Conservation (phyloP, 2,797 vertebrate species). For the Mormyrus proboscirostris region DNA sequence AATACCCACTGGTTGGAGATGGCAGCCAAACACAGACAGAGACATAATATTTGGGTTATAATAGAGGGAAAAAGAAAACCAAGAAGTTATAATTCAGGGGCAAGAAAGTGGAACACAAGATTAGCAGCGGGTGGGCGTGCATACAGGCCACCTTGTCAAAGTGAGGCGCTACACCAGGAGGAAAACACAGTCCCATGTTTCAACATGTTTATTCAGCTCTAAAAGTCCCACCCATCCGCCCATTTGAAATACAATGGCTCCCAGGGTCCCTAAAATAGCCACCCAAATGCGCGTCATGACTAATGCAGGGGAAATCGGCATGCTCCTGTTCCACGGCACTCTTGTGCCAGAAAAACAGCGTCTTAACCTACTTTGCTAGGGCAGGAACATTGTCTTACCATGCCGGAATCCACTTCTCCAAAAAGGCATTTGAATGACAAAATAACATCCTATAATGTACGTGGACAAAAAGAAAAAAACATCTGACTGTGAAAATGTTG, state of each 20-base stretch:
- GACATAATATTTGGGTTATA: not conserved
- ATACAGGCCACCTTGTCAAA: not conserved
- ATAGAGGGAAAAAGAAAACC: not conserved
- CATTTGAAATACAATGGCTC: not conserved
- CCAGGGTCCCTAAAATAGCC: constrained; percentile 33
- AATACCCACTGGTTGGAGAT: not conserved
- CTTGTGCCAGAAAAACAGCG: constrained; percentile 29
- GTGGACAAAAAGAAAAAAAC: not conserved
- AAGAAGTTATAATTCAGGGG: not conserved
- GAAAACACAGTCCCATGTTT: not conserved
- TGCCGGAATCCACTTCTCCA: constrained; percentile 25
- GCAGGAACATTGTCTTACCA: constrained; percentile 27
- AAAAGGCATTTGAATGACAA: not conserved
- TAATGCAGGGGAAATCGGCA: constrained; percentile 29
- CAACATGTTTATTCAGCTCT: constrained; percentile 8
- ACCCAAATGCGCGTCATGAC: constrained; percentile 41
- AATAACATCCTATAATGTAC: not conserved
- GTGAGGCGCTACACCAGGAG: not conserved
- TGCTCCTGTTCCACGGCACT: constrained; percentile 29
- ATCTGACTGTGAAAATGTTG: not conserved
- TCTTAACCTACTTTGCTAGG: constrained; percentile 27
- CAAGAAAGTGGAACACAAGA: constrained; percentile 8
- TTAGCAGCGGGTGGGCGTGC: not conserved
- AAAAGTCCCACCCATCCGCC: not conserved
- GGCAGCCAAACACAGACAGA: not conserved